Evolutionary conservation across 2,888 invertebrate species (phyloP).

Genomic region (Platycnemis pennipes): DNA sequence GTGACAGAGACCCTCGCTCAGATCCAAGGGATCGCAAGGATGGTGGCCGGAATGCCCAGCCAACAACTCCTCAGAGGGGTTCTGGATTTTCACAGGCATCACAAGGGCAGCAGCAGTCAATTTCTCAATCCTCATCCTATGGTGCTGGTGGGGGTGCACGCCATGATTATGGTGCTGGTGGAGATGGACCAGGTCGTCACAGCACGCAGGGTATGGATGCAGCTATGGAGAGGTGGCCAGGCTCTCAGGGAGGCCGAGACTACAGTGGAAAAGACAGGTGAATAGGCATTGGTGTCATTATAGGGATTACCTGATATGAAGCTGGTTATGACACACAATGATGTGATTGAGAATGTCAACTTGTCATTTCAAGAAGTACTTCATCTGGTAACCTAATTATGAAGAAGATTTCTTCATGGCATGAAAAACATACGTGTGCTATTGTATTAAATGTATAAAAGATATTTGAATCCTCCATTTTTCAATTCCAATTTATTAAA

Average conservation of each 20-base stretch:
- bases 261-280: constrained; percentile 74
- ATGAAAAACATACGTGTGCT: too few relatives aligned
- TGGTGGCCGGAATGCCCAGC: constrained; percentile 68
- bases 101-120: constrained; percentile 45
- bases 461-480: too few relatives aligned
- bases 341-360: neutral
- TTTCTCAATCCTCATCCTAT: neutral
- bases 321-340: neutral
- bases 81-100: constrained; percentile 66
- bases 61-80: constrained; percentile 74
- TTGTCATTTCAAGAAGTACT: neutral
- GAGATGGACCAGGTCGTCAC: constrained; percentile 47
- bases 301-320: neutral
- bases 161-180: constrained; percentile 44
- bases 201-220: constrained; percentile 61
- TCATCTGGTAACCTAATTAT: neutral
- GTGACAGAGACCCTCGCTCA: constrained; percentile 82
- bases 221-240: constrained; percentile 58
- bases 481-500: too few relatives aligned
- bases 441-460: too few relatives aligned
- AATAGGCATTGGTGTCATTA: constrained; percentile 78
- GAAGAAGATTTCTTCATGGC: too few relatives aligned
- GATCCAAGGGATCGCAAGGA: constrained; percentile 77
- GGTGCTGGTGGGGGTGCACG: constrained; percentile 33
- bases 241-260: constrained; percentile 43